phyloP scores from a whole-genome alignment of 2,797 vertebrate genomes.

The Macropodus opercularis region DNA sequence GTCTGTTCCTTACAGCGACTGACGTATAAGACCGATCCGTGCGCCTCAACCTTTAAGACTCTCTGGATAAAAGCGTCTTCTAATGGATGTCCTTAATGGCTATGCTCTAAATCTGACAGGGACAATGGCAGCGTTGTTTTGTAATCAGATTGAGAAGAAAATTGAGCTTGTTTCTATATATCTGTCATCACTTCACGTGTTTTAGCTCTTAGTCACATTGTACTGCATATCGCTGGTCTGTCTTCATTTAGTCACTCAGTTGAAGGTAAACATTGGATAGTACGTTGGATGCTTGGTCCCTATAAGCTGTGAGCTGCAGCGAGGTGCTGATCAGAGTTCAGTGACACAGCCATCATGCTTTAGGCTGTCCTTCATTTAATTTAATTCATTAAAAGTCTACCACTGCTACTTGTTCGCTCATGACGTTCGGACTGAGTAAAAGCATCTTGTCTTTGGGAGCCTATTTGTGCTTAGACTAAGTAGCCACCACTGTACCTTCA shows the following conservation, averaged over 20 bases:
- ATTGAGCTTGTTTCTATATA: constrained; percentile 21
- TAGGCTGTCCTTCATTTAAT: too few species aligned
- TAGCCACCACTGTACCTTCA: constrained; percentile 26
- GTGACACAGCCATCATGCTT: too few species aligned
- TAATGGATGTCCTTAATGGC: constrained; percentile 57
- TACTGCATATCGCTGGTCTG: neutral
- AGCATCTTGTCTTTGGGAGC: too few species aligned
- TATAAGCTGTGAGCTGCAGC: too few species aligned
- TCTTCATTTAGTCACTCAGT: too few species aligned
- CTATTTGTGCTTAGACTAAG: constrained; percentile 10
- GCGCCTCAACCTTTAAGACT: constrained; percentile 32
- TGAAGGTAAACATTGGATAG: too few species aligned
- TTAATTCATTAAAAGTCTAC: too few species aligned
- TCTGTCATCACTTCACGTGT: constrained; percentile 18
- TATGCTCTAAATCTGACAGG: constrained; percentile 35
- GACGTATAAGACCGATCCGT: constrained; percentile 37
- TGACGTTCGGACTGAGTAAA: neutral
- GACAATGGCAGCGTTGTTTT: constrained; percentile 38
- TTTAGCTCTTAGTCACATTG: constrained; percentile 16
- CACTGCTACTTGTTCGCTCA: too few species aligned
- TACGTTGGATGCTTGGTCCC: too few species aligned
- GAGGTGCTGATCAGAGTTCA: too few species aligned
- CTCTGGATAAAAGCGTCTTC: constrained; percentile 53
- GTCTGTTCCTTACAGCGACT: constrained; percentile 15
- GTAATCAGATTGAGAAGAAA: constrained; percentile 43